Evolutionary conservation across 2,888 invertebrate species (phyloP).

Genomic region (Orthosia gothica): DNA sequence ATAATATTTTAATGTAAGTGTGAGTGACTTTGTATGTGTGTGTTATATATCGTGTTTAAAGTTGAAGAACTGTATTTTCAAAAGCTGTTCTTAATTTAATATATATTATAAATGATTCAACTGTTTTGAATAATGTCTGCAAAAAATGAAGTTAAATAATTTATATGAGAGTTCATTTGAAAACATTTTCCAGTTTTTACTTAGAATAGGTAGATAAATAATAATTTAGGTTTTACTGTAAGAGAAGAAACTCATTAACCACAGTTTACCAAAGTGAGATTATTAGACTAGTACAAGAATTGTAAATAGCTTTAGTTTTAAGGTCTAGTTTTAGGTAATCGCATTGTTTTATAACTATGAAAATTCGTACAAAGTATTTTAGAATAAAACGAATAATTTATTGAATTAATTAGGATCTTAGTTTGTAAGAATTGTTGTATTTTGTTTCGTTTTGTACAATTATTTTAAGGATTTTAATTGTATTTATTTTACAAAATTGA

Average conservation of each 20-base stretch:
- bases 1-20: constrained; percentile 40
- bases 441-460: constrained; percentile 89
- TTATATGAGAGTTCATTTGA: background rate
- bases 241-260: constrained; percentile 86
- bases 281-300: constrained; percentile 84
- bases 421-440: constrained; percentile 86
- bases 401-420: constrained; percentile 79
- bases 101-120: constrained; percentile 9
- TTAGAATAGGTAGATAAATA: constrained; percentile 50
- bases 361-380: constrained; percentile 89
- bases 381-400: constrained; percentile 84
- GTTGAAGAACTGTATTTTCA: constrained; percentile 21
- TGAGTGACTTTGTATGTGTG: constrained; percentile 38
- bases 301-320: constrained; percentile 79
- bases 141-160: background rate
- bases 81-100: constrained; percentile 3
- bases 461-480: constrained; percentile 85
- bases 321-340: constrained; percentile 61
- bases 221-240: constrained; percentile 58
- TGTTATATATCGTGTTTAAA: constrained; percentile 14
- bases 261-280: constrained; percentile 92
- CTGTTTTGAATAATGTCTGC: constrained; percentile 9
- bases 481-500: constrained; percentile 88
- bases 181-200: constrained; percentile 45
- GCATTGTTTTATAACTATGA: constrained; percentile 70